These are phyloP conservation scores for Notarius lentiginosus DNA, from an alignment of 2,113 vertebrate genomes.

Conservation along the genomic window DNA sequence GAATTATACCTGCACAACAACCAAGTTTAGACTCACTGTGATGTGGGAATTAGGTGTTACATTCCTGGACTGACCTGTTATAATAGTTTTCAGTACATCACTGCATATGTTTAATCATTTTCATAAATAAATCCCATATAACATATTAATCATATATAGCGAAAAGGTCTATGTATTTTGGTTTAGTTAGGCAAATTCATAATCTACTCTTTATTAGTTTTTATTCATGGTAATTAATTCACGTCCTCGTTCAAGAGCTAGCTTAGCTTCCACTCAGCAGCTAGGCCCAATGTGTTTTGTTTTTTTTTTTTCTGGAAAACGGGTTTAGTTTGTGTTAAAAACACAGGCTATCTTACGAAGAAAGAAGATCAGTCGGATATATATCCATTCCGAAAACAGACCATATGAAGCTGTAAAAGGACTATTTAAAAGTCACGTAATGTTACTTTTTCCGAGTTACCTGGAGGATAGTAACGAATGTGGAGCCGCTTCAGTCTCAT, in stretches of 20 bases:
- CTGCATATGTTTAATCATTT: background rate
- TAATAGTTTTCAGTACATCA: background rate
- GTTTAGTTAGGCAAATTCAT: background rate
- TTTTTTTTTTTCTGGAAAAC: background rate
- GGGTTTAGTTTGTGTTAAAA: background rate
- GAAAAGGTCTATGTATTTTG: background rate
- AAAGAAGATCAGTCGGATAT: background rate
- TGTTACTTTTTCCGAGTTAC: slow-evolving; percentile 64
- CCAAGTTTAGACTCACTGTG: background rate
- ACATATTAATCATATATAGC: no score
- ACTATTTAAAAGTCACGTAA: background rate
- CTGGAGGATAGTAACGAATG: slow-evolving; percentile 91
- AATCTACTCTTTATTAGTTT: background rate
- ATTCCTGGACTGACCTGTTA: background rate
- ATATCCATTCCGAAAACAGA: background rate
- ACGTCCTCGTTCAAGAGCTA: background rate
- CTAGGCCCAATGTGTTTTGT: background rate
- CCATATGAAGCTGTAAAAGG: background rate
- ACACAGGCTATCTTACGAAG: background rate
- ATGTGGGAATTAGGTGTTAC: background rate
- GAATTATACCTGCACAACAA: slow-evolving; percentile 79
- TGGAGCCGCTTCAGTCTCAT: slow-evolving; percentile 85
- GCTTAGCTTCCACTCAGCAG: background rate
- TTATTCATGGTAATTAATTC: background rate
- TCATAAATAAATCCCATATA: background rate